Conservation (phyloP, 2,797 vertebrate genomes). For the Bradypodion ventrale region DNA sequence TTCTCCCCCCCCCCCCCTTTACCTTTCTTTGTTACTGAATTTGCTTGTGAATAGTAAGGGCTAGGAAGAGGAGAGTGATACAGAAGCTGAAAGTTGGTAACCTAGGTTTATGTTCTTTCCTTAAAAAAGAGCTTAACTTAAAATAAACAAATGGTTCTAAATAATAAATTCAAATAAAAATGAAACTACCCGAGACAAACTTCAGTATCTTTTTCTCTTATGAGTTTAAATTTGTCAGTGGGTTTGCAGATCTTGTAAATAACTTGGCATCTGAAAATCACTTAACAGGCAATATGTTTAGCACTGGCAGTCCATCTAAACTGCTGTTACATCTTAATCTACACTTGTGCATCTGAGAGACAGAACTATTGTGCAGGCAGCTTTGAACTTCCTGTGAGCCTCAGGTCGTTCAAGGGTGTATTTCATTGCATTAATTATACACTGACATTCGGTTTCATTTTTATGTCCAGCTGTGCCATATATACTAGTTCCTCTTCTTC, state of each 20-base stretch:
- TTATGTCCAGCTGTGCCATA: not conserved
- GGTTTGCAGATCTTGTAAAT: not conserved
- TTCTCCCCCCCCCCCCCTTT: constrained; percentile 15
- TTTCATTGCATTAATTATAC: not conserved
- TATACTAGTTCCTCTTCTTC: not conserved
- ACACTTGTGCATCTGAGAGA: no score
- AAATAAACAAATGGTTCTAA: not conserved
- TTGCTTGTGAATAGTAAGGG: constrained; percentile 4
- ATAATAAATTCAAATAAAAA: not conserved
- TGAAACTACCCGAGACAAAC: not conserved
- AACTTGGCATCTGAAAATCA: not conserved
- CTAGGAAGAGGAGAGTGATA: not conserved
- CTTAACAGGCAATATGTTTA: not conserved
- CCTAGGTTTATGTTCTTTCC: not conserved
- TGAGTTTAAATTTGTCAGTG: not conserved
- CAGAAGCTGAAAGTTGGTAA: not conserved
- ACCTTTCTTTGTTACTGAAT: constrained; percentile 26
- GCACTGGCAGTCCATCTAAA: not conserved
- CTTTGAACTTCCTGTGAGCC: no score
- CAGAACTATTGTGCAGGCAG: no score
- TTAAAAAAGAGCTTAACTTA: not conserved
- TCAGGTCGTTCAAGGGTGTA: no score
- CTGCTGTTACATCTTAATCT: not conserved
- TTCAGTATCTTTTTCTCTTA: not conserved
- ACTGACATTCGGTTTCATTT: not conserved